Evolutionary conservation across 2,888 invertebrate species (phyloP), one percentile per base, ranked within the genome.

Genomic region (Clostera curtula): DNA sequence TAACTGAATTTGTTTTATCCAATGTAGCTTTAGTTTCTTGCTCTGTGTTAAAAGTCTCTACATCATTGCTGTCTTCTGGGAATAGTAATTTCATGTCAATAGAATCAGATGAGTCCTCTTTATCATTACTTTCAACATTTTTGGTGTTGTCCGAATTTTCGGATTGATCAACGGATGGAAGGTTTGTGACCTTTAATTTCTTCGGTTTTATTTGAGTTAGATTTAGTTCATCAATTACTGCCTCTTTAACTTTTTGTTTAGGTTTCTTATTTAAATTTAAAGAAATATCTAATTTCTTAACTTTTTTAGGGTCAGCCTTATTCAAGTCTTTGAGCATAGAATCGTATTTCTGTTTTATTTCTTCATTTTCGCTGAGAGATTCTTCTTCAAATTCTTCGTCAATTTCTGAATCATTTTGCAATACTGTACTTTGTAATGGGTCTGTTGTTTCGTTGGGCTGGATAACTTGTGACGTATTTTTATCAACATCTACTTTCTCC

Each of bases 21-120:
- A 31, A 25, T 7, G 36, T 28, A 20, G 28, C 16, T 31, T 43
- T 19, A 4, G 32, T 40, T 5, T 38, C 30, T 10, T 43, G 47
- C 15, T 25, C 36, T 12, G 30, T 31, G 10, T 38, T 48, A 5
- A 52, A 4, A 3, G 19, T 38, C 16, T 56, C 60, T 49, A 59
- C 61, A 24, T 63, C 67, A 41, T 58, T 67, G 31, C 75, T 79
- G 12, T 79, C 73, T 46, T 80, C 79, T 33, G 74, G 61, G 40
- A 82, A 77, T 7, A 82, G 41, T 14, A 80, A 48, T 33, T 66
- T 58, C 49, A 82, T 55, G 40, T 75, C 67, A 37, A 77, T 72
- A 7, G 68, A 70, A 49, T 71, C 70, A 2, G 76, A 75, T 7
- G 64, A 64, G 17, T 49, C 49, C 30, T 59, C 62, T 13, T 55